Percentiles rank a stretch among this genome's conserved stretches.
These are phyloP conservation scores for Dione vanillae DNA, from an alignment of 2,888 invertebrate species.

Conservation along the genomic window DNA sequence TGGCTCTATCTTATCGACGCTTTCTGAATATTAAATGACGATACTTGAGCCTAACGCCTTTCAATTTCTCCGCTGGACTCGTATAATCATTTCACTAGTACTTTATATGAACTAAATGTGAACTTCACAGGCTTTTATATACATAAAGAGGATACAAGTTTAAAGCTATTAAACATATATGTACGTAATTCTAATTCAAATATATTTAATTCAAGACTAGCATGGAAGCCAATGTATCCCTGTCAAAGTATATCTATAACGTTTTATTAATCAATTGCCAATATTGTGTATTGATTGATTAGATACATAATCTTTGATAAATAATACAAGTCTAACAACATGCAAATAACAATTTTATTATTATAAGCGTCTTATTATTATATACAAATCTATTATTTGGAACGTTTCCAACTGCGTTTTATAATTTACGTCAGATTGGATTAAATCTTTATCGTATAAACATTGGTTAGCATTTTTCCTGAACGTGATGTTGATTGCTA, in stretches of 20 bases:
- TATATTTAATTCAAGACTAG: background rate
- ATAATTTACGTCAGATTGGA: constrained; percentile 33
- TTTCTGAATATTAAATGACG: constrained; percentile 73
- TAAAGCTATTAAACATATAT: constrained; percentile 6
- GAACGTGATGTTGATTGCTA: constrained; percentile 13
- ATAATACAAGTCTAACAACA: constrained; percentile 6
- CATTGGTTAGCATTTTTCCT: constrained; percentile 1
- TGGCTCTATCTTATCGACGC: constrained; percentile 71
- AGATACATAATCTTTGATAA: background rate
- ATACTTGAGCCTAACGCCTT: constrained; percentile 60
- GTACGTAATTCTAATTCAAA: background rate
- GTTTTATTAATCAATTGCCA: background rate
- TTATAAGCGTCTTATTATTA: background rate
- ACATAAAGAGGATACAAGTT: constrained; percentile 31
- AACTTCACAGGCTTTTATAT: constrained; percentile 40
- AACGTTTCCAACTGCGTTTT: constrained; percentile 39
- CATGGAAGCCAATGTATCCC: background rate
- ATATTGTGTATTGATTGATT: background rate
- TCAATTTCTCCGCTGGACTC: constrained; percentile 66
- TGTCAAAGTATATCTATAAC: background rate
- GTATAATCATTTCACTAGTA: constrained; percentile 55
- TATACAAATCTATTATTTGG: constrained; percentile 35
- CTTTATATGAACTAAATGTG: constrained; percentile 59
- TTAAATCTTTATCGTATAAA: constrained; percentile 11
- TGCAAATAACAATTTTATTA: constrained; percentile 19